Percentiles rank a stretch among this genome's conserved stretches.
Evolutionary conservation across 2,888 invertebrate species (phyloP).

Genomic region (Drosophila incognita): DNA sequence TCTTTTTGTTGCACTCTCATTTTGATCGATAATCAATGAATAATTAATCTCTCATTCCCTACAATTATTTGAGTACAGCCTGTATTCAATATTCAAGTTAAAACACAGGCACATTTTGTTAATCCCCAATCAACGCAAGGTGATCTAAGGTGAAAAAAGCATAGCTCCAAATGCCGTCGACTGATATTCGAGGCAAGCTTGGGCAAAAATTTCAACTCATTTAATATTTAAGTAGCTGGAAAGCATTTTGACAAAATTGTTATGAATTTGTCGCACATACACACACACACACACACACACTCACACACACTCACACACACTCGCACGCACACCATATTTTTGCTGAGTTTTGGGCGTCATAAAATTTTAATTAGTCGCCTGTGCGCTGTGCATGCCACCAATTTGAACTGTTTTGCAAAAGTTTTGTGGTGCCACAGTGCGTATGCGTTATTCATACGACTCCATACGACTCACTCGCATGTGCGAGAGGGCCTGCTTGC

Average conservation of each 20-base stretch:
- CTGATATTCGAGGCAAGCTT: slow-evolving; percentile 49
- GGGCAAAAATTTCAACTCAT: slow-evolving; percentile 61
- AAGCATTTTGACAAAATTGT: slow-evolving; percentile 77
- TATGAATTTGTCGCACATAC: slow-evolving; percentile 68
- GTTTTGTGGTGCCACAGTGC: slow-evolving; percentile 72
- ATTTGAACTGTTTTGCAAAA: slow-evolving; percentile 76
- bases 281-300: too few relatives aligned
- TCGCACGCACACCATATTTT: slow-evolving; percentile 24
- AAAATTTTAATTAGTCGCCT: slow-evolving; percentile 77
- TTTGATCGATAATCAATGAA: not conserved
- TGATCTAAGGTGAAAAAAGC: not conserved
- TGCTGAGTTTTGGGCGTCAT: slow-evolving; percentile 60
- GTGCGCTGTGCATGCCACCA: slow-evolving; percentile 68
- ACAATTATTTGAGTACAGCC: too few relatives aligned
- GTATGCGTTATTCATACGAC: slow-evolving; percentile 76
- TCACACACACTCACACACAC: slow-evolving; percentile 19
- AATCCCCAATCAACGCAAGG: slow-evolving; percentile 10
- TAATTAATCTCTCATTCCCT: not conserved
- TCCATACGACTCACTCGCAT: slow-evolving; percentile 25
- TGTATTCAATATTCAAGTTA: not conserved
- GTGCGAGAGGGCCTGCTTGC: not conserved
- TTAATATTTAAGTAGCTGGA: slow-evolving; percentile 73
- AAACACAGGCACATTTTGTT: not conserved
- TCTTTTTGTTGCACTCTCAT: not conserved
- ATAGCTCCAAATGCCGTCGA: slow-evolving; percentile 13